Evolutionary conservation across 2,888 invertebrate species (phyloP), one percentile per base, ranked within the genome.

Genomic region (Campopleginae sp.): DNA sequence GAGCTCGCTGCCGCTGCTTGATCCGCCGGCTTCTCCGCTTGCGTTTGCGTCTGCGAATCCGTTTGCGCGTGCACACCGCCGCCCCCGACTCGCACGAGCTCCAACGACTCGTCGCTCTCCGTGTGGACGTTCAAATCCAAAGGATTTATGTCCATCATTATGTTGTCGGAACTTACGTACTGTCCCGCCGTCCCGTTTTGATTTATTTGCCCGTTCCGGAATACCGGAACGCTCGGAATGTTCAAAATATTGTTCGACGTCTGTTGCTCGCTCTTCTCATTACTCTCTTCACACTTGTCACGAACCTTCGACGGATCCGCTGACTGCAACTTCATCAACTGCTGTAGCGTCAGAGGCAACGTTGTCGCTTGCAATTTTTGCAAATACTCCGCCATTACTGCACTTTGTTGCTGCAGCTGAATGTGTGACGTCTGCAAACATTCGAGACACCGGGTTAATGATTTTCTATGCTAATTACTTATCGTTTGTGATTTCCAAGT

Each of bases 331-430:
- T 93, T 94, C 19, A 94, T 91, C 27, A 94, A 87, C 54, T 94
- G 94, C 72, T 94, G 94, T 19, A 94, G 75, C 2, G 92, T 93
- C 70, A 93, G 58, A 23, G 93, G 93, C 71, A 93, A 79, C 23
- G 92, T 90, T 6, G 92, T 91, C 0, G 93, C 92, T 84, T 94
- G 93, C 31, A 94, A 85, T 80, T 94, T 93, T 84, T 94, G 93
- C 0, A 94, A 86, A 82, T 94, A 94, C 72, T 94, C 94, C 8
- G 93, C 91, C 92, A 94, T 92, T 31, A 91, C 90, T 31, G 91
- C 89, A 85, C 91, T 92, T 83, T 93, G 94, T 48, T 92, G 92
- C 31, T 93, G 92, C 17, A 92, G 88, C 58, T 92, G 90, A 77
- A 82, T 84, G 72, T 92, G 92, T 51, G 91, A 89, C 63, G 92